A percentile compares a stretch with the other conserved stretches of the same genome.
These are phyloP conservation scores for Pangasius djambal DNA, from an alignment of 2,797 vertebrate species.

Conservation along the genomic window DNA sequence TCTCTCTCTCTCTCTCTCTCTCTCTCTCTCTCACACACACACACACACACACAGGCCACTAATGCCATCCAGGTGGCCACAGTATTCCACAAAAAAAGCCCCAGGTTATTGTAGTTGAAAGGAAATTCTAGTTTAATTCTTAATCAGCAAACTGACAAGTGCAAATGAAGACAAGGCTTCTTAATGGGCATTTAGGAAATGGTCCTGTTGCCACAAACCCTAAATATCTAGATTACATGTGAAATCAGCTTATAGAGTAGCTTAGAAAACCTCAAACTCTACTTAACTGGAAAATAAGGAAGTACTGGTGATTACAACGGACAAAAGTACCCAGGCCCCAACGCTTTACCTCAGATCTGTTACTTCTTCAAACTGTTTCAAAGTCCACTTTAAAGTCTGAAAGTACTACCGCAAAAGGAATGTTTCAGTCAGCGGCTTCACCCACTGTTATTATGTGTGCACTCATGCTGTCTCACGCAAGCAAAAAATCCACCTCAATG, in stretches of 20 bases:
- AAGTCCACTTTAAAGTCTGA: conserved; percentile 44
- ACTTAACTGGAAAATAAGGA: conserved; percentile 24
- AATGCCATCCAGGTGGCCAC: conserved; percentile 37
- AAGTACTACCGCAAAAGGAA: neutral
- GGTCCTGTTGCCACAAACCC: neutral
- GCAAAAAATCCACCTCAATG: conserved; percentile 37
- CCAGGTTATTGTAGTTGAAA: neutral
- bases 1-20: neutral
- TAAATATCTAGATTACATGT: neutral
- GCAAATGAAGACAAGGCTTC: conserved; percentile 5
- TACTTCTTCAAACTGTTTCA: conserved; percentile 40
- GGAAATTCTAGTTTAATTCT: neutral
- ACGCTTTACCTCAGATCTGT: neutral
- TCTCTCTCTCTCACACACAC: neutral
- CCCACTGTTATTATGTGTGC: conserved; percentile 30
- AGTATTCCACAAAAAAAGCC: neutral
- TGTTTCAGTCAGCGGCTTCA: neutral
- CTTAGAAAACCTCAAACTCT: conserved; percentile 7
- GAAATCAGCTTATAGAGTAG: conserved; percentile 14
- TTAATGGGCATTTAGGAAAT: conserved; percentile 25
- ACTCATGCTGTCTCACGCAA: conserved; percentile 36
- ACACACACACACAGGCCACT: conserved; percentile 9
- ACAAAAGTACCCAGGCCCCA: conserved; percentile 32
- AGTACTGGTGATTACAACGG: neutral
- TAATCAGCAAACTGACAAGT: conserved; percentile 10